Evolutionary conservation across 2,888 invertebrate genomes (phyloP).

Genomic region (Nomada goodeniana): DNA sequence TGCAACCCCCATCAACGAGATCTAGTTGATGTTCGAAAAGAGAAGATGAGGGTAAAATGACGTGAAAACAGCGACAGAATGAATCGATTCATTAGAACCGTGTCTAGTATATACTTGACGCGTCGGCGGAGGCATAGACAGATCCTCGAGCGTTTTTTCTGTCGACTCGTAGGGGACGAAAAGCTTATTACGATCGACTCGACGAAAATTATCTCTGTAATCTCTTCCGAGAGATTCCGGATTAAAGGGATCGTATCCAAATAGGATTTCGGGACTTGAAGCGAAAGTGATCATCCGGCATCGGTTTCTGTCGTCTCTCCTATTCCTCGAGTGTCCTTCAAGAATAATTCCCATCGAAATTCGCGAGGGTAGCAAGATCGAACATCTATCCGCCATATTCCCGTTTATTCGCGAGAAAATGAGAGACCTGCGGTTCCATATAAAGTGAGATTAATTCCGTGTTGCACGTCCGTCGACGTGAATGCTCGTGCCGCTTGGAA

Average conservation of each 20-base stretch:
- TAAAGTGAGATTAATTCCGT: slow-evolving; percentile 61
- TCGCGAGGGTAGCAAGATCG: slow-evolving; percentile 46
- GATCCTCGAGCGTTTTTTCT: slow-evolving; percentile 25
- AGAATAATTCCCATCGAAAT: slow-evolving; percentile 49
- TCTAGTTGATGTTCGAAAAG: not conserved
- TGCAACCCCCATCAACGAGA: not conserved
- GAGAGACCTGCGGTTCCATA: slow-evolving; percentile 43
- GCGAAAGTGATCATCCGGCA: slow-evolving; percentile 25
- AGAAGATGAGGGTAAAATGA: not conserved
- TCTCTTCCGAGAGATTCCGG: slow-evolving; percentile 59
- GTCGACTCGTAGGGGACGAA: slow-evolving; percentile 54
- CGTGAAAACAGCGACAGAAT: slow-evolving; percentile 37
- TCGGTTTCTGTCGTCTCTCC: not conserved
- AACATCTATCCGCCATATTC: slow-evolving; percentile 56
- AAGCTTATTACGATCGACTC: slow-evolving; percentile 72
- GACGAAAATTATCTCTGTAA: slow-evolving; percentile 69
- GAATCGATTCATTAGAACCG: slow-evolving; percentile 44
- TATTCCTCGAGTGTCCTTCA: not conserved
- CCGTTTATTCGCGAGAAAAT: slow-evolving; percentile 45
- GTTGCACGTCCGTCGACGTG: slow-evolving; percentile 4
- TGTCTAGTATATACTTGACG: slow-evolving; percentile 27
- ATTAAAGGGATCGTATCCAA: slow-evolving; percentile 68
- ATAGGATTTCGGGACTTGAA: slow-evolving; percentile 60
- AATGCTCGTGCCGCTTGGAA: slow-evolving; percentile 32
- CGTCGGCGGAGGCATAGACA: slow-evolving; percentile 3